Conservation (phyloP, 2,888 invertebrate genomes). For the Drosophila neotestacea region DNA sequence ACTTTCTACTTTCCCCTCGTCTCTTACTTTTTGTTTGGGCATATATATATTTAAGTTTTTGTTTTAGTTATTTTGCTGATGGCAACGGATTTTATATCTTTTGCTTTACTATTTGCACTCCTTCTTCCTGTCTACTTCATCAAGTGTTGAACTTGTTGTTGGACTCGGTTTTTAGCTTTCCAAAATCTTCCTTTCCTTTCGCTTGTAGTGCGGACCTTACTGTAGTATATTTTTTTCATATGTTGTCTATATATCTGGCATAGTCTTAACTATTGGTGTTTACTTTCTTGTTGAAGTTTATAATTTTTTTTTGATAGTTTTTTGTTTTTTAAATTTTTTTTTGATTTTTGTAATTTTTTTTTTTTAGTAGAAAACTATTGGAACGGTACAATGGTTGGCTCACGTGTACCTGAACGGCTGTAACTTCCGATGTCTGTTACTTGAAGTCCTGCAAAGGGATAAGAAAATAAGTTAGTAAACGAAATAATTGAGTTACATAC, state of each 20-base stretch:
- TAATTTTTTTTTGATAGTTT: slow-evolving; percentile 33
- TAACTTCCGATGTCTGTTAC: slow-evolving; percentile 98
- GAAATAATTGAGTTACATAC: no score
- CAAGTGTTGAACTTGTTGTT: neutral
- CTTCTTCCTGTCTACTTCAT: neutral
- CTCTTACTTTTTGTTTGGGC: neutral
- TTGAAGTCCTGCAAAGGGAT: slow-evolving; percentile 91
- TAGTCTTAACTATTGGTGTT: slow-evolving; percentile 56
- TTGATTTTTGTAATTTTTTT: slow-evolving; percentile 54
- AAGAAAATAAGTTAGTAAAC: no score
- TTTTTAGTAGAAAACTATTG: slow-evolving; percentile 67
- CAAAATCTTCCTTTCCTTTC: slow-evolving; percentile 17
- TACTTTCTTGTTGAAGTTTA: slow-evolving; percentile 26
- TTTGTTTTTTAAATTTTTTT: slow-evolving; percentile 46
- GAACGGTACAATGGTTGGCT: slow-evolving; percentile 83
- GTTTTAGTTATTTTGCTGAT: slow-evolving; percentile 1
- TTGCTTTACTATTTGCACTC: neutral
- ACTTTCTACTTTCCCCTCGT: neutral
- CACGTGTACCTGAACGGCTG: slow-evolving; percentile 99
- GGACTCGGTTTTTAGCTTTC: neutral
- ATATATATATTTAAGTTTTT: neutral
- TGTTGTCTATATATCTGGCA: slow-evolving; percentile 51
- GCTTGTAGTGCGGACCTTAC: slow-evolving; percentile 44
- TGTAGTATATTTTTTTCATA: slow-evolving; percentile 35
- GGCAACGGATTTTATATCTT: slow-evolving; percentile 1